Evolutionary conservation across 2,113 vertebrate species (phyloP), one percentile per base, ranked within the genome.

Genomic region (Sinocyclocheilus maitianheensis): DNA sequence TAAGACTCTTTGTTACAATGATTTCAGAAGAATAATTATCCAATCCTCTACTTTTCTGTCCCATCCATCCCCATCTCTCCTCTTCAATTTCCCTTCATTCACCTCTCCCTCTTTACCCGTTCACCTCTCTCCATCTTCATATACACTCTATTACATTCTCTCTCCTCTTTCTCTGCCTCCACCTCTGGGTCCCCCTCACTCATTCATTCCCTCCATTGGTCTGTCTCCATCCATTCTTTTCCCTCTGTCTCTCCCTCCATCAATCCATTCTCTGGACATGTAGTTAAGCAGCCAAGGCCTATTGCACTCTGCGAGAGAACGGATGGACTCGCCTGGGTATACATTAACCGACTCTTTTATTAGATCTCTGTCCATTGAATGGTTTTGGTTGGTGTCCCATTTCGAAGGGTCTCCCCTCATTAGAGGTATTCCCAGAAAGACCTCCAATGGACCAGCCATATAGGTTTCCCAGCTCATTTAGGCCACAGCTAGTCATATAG

Each of bases 181-280:
- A 58, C 75, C 60, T 65, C 75, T 85, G 43, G 9, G 16, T 85
- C 75, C 24, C 76, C 26, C 77, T 78, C 84, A 78, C 30, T 37
- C 76, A 83, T 75, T 85, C 84, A 80, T 72, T 86, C 77, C 34
- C 81, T 84, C 81, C 67, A 84, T 22, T 84, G 81, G 76, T 81
- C 84, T 86, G 48, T 79, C 76, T 85, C 65, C 62, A 79, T 79
- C 24, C 16, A 69, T 80, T 43, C 62, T 60, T 85, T 65, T 53
- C 62, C 1, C 43, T 75, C 51, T 58, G 37, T 34, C 76, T 86
- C 65, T 81, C 67, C 43, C 65, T 77, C 85, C 40, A 79, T 81
- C 85, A 81, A 69, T 86, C 77, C 67, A 80, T 86, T 69, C n/a
- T 58, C 22, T 71, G 65, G 76, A 80, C 63, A 86, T 55, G 58